These are phyloP conservation scores for Tubulanus polymorphus DNA, from an alignment of 2,888 invertebrate genomes.

Conservation along the genomic window DNA sequence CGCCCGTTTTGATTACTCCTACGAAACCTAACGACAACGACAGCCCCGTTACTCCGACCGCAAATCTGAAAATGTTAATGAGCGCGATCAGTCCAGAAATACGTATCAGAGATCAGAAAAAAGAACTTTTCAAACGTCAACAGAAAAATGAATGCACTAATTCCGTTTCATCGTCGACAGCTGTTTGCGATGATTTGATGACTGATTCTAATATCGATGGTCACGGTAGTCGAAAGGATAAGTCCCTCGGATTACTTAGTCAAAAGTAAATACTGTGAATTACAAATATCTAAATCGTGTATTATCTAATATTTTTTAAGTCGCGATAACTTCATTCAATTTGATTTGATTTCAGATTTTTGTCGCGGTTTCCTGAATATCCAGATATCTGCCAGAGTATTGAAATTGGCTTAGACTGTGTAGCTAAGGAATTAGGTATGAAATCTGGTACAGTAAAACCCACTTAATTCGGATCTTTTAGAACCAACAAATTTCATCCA, in stretches of 20 bases:
- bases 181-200: not conserved
- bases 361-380: slow-evolving; percentile 43
- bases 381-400: slow-evolving; percentile 51
- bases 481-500: too few relatives aligned
- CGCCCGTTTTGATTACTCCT: slow-evolving; percentile 10
- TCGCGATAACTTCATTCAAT: slow-evolving; percentile 1
- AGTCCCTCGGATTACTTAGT: slow-evolving; percentile 48
- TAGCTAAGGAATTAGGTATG: slow-evolving; percentile 60
- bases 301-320: slow-evolving; percentile 8
- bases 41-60: slow-evolving; percentile 62
- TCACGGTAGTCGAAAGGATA: slow-evolving; percentile 40
- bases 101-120: slow-evolving; percentile 26
- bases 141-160: not conserved
- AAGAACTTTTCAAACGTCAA: slow-evolving; percentile 6
- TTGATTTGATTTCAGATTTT: slow-evolving; percentile 33
- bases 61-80: slow-evolving; percentile 66
- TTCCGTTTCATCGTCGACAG: not conserved
- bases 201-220: not conserved
- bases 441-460: too few relatives aligned
- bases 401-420: slow-evolving; percentile 63
- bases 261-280: slow-evolving; percentile 35
- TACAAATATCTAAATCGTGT: not conserved
- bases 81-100: slow-evolving; percentile 60
- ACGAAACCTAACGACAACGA: slow-evolving; percentile 3
- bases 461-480: too few relatives aligned